Evolutionary conservation across 2,113 vertebrate genomes (phyloP), one percentile per base, ranked within the genome.

Genomic region (Prinia subflava): DNA sequence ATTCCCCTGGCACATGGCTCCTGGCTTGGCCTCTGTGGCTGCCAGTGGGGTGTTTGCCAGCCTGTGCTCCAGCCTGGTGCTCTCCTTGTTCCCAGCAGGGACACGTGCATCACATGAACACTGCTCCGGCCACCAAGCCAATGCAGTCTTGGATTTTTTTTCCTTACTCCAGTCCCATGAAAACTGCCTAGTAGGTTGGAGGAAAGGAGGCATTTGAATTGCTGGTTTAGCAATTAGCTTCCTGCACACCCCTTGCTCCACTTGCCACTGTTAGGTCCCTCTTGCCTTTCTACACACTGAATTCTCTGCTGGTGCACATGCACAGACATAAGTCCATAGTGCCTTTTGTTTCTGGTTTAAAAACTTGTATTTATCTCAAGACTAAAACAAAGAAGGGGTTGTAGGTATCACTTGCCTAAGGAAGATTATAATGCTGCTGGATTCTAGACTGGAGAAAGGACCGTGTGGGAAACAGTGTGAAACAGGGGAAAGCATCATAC

Each of bases 11-110:
- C 78, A 67, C 11, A 1, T 1, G 0, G 49, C 91, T 37, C 56
- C 50, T 56, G 68, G 39, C 71, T 80, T 6, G 4, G 42, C 41
- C 18, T 56, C 1, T 0, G 78, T 63, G 70, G 42, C 82, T 87
- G 75, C 17, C 0, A 0, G 70, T 1, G 0, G 73, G 9, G 25
- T 50, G 37, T 80, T 59, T 78, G 75, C 82, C 42, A 80, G 75
- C 64, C 41, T 57, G 46, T 0, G 0, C 35, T 90, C 47, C 27
- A 92, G 91, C 39, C 77, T 78, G 37, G 46, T 73, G 55, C 19
- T 71, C 11, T n/a, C 35, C 55, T 82, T 82, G 53, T 53, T 95
- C 64, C 63, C 55, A 59, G 84, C 31, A 79, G 53, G 65, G 65
- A 76, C 35, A 8, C 0, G 8, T 35, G 62, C 18, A 42, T 64